Percentiles rank a stretch among this genome's conserved stretches.
phyloP scores from a whole-genome alignment of 53 echinoderm and acorn worm species.

The Holothuria scabra region DNA sequence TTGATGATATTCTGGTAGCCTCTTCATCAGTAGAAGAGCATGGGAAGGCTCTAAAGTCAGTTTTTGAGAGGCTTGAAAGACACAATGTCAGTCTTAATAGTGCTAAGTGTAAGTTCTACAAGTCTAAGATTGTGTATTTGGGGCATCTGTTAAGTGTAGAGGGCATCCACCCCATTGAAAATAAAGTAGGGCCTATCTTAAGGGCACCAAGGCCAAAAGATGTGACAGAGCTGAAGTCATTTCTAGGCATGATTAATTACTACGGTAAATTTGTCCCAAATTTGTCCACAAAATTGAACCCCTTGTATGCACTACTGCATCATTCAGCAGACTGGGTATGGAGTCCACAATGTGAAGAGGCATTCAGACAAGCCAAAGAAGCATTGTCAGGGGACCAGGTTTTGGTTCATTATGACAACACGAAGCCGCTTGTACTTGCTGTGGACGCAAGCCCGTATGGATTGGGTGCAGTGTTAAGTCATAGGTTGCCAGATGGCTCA shows the following conservation, averaged over 20 bases:
- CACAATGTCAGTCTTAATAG: constrained; percentile 31
- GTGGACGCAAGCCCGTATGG: constrained; percentile 58
- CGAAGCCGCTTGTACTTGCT: constrained; percentile 48
- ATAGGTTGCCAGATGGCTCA: constrained; percentile 50
- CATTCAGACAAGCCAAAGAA: constrained; percentile 58
- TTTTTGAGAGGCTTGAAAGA: constrained; percentile 5
- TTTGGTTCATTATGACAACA: constrained; percentile 52
- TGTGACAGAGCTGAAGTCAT: constrained; percentile 55
- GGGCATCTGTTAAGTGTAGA: constrained; percentile 22
- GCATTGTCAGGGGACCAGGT: constrained; percentile 56
- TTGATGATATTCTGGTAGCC: constrained; percentile 45
- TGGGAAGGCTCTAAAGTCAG: constrained; percentile 3
- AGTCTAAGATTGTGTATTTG: constrained; percentile 26
- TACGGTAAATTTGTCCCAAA: constrained; percentile 61
- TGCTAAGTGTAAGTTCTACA: constrained; percentile 15
- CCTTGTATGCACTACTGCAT: constrained; percentile 51
- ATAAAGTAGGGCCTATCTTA: constrained; percentile 52
- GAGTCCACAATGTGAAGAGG: constrained; percentile 48
- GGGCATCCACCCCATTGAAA: constrained; percentile 39
- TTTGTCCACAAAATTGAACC: constrained; percentile 53
- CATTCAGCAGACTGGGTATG: constrained; percentile 53
- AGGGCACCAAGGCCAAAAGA: constrained; percentile 64
- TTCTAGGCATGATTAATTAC: constrained; percentile 60
- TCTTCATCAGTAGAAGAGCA: constrained; percentile 1
- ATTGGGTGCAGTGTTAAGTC: constrained; percentile 58